Evolutionary conservation across 1,140 invertebrate genomes (phyloP).

Genomic region (Eumeta japonica): DNA sequence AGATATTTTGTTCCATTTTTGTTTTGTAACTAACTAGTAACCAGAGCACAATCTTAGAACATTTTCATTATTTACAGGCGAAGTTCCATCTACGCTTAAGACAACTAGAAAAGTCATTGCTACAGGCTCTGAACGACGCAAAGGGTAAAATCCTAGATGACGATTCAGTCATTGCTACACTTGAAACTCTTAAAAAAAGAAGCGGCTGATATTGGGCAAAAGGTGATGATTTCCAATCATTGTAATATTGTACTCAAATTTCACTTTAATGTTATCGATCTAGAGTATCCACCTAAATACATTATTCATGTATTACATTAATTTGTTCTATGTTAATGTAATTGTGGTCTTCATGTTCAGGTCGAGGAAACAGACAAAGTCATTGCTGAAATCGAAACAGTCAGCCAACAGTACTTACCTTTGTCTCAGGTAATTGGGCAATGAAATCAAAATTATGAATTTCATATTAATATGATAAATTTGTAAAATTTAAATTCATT

Average conservation of each 20-base stretch:
- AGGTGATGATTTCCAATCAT: too few species aligned
- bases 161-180: constrained; percentile 95
- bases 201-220: constrained; percentile 94
- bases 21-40: too few species aligned
- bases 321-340: too few species aligned
- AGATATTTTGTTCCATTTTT: neutral
- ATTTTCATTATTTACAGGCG: constrained; percentile 59
- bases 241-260: neutral
- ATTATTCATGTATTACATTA: too few species aligned
- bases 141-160: constrained; percentile 99
- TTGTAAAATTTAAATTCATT: too few species aligned
- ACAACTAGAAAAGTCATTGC: constrained; percentile 94
- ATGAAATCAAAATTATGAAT: too few species aligned
- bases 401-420: constrained; percentile 97
- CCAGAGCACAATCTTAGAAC: neutral
- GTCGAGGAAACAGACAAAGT: constrained; percentile 99
- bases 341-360: constrained; percentile 28
- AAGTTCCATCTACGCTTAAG: constrained; percentile 95
- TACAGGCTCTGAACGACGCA: constrained; percentile 96
- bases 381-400: constrained; percentile 97
- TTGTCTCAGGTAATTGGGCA: constrained; percentile 75
- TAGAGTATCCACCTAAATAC: too few species aligned
- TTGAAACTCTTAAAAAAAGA: constrained; percentile 98
- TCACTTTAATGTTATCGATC: neutral
- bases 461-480: too few species aligned